Evolutionary conservation across 2,888 invertebrate species (phyloP), one percentile per base, ranked within the genome.

Genomic region (Capitulum mitella): DNA sequence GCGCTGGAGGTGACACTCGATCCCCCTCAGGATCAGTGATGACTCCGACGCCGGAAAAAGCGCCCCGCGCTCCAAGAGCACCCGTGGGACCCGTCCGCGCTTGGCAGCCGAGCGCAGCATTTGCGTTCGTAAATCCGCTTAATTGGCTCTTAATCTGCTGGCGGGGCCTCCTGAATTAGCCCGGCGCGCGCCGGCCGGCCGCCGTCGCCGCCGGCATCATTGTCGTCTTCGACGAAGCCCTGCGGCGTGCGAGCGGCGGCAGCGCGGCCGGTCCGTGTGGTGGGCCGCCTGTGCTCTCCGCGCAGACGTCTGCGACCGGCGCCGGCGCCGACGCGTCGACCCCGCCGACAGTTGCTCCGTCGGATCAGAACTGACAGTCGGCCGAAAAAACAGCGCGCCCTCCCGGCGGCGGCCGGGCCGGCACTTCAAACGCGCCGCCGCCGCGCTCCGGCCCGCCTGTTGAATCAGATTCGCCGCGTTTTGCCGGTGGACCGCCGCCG

Each of bases 41-140:
- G 51, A 3, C 51, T n/a, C 10, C 58, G 8, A 19, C 58, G n/a
- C 10, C 22, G 8, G 14, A 29, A 58, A 58, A 58, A 58, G 8
- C 58, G 19, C 6, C n/a, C 58, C 29, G 10, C 58, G 58, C 58
- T 29, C 29, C 58, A 12, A 29, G 10, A 61, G 29, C 29, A 8
- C 8, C 29, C 58, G 58, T 61, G 58, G 58, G 58, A 61, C 29
- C 29, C 32, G 6, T 5, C 10, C 19, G 16, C 0, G n/a, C 64
- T 34, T 64, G 64, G 34, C 64, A 64, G 64, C 34, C 16, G 19
- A 16, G 64, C 34, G 34, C 64, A 64, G 34, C 64, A 64, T 64
- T 64, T 64, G 64, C 29, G 64, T 64, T 64, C 64, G 64, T 64
- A 64, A 64, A 64, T 64, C 64, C 64, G 34, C 19, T 64, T 64